These are phyloP conservation scores for Zelleria hepariella DNA, from an alignment of 2,888 invertebrate genomes.

Conservation along the genomic window DNA sequence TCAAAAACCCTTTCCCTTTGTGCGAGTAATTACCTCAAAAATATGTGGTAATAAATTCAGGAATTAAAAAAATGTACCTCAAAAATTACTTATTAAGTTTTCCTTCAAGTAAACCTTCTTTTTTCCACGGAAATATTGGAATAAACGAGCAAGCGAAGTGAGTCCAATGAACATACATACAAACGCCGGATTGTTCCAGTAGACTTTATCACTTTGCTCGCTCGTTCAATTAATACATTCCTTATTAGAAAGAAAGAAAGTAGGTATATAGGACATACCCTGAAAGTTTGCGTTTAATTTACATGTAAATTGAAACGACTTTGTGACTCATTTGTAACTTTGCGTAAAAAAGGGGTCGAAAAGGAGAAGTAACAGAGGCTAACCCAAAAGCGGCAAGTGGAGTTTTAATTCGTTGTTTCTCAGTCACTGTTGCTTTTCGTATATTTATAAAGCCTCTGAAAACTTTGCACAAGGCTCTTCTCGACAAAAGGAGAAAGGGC, in stretches of 20 bases:
- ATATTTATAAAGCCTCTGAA: slow-evolving; percentile 7
- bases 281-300: neutral
- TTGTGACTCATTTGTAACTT: slow-evolving; percentile 9
- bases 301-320: slow-evolving; percentile 4
- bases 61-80: too few species aligned
- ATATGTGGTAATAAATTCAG: too few species aligned
- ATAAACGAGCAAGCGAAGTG: too few species aligned
- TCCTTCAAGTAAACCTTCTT: too few species aligned
- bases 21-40: too few species aligned
- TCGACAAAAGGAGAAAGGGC: neutral
- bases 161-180: too few species aligned
- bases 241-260: neutral
- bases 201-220: too few species aligned
- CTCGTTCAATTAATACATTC: too few species aligned
- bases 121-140: too few species aligned
- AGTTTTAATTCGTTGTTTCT: slow-evolving; percentile 24
- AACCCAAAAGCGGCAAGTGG: slow-evolving; percentile 19
- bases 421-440: slow-evolving; percentile 23
- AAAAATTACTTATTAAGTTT: too few species aligned
- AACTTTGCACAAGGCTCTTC: neutral
- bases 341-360: slow-evolving; percentile 10
- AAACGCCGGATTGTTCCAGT: too few species aligned
- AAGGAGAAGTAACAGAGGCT: slow-evolving; percentile 14
- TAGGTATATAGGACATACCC: neutral
- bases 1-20: too few species aligned